Percentiles rank a stretch among this genome's conserved stretches.
These are phyloP conservation scores for Muscicapa striata DNA, from an alignment of 2,797 vertebrate species.

Conservation along the genomic window DNA sequence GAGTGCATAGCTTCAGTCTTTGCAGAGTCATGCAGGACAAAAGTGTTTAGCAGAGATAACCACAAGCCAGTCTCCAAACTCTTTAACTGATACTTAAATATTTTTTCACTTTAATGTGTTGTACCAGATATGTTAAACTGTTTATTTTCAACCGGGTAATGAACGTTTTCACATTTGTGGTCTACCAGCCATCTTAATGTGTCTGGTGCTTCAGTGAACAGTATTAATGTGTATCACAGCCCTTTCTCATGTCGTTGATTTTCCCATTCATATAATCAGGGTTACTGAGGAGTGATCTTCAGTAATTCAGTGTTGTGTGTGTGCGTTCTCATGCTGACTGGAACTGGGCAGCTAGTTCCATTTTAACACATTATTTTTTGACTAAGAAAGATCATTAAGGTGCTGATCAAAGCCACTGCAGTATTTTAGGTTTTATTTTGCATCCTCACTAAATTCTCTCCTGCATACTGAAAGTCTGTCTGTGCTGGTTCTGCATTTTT, in stretches of 20 bases:
- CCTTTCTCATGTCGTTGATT: conserved; percentile 16
- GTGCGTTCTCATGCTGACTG: background rate
- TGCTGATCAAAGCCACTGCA: background rate
- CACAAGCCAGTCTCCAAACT: conserved; percentile 42
- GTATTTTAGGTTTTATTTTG: background rate
- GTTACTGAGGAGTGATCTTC: background rate
- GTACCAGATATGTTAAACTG: conserved; percentile 54
- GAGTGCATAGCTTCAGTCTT: background rate
- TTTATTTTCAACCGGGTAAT: conserved; percentile 55
- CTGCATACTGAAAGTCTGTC: background rate
- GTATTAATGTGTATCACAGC: conserved; percentile 36
- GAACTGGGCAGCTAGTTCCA: background rate
- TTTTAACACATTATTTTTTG: background rate
- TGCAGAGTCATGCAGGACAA: conserved; percentile 55
- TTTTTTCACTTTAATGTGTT: conserved; percentile 56
- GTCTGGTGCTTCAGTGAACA: conserved; percentile 30
- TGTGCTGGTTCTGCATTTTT: background rate
- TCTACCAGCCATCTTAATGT: conserved; percentile 51
- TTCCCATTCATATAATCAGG: conserved; percentile 10
- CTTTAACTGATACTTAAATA: conserved; percentile 51
- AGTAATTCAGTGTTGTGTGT: background rate
- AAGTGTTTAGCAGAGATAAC: conserved; percentile 59
- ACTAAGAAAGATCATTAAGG: background rate
- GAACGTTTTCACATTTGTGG: conserved; percentile 51
- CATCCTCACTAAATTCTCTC: background rate